These are phyloP conservation scores for Acrossocheilus wenchowensis DNA, from an alignment of 2,797 vertebrate genomes.

Conservation along the genomic window DNA sequence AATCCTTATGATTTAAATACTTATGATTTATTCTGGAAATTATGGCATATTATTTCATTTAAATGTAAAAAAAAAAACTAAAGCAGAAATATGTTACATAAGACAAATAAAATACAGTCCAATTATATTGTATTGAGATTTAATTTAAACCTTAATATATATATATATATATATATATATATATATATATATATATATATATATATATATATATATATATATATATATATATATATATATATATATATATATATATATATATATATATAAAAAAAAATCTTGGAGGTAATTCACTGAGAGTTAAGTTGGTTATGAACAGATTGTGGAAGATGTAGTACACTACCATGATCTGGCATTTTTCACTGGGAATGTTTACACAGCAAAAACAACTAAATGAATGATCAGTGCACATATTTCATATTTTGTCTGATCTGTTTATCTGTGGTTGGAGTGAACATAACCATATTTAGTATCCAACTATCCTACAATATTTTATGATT, in stretches of 20 bases:
- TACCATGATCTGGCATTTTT: background rate
- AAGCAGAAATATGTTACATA: background rate
- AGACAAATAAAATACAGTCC: no score
- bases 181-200: background rate
- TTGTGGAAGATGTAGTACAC: background rate
- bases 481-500: slow-evolving; percentile 3
- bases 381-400: background rate
- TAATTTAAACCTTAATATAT: background rate
- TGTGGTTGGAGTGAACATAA: background rate
- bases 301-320: background rate
- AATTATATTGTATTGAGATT: no score
- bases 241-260: background rate
- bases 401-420: background rate
- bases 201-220: no score
- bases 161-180: background rate
- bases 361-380: background rate
- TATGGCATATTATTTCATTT: background rate
- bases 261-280: background rate
- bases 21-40: background rate
- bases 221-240: background rate
- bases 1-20: no score
- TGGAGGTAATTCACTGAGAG: background rate
- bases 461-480: slow-evolving; percentile 31
- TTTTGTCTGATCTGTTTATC: slow-evolving; percentile 9
- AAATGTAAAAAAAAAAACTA: background rate